Base-by-base conservation (phyloP, 1,140 invertebrate species). In the Papilio polyxenes region DNA sequence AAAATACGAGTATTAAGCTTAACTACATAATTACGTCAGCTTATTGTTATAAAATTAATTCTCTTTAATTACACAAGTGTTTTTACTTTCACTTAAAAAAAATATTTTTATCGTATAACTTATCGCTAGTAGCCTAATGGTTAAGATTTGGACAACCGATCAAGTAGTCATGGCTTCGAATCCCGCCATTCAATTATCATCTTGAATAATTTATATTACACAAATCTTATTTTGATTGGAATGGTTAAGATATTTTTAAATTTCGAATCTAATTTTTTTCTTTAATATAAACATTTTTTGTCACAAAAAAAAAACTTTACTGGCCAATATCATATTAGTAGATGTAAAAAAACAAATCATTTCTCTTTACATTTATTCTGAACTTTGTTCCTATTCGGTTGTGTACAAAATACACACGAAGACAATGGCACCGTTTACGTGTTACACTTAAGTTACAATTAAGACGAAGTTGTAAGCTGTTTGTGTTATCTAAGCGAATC, bases 401-500 rank as follows among this genome's bases (percentile, higher is more conserved):
- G 5, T 37, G 5, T 37, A 40, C 31, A 72, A 75, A 49, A 75
- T 49, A 9, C 15, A 20, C 10, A 49, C 2, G 49, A 75, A 49
- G 9, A 75, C 74, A 75, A 75, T 75, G 44, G 44, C 2, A 75
- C 74, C 49, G 20, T 75, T 48, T 20, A 75, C 44, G n/a, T 44
- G 44, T 49, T n/a, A n/a, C 23, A 31, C 40, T 75, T 37, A 40
- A 72, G 65, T 72, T 72, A 72, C 65, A 37, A 72, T 37, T 72
- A 72, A 72, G 65, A 37, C 23, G 65, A 37, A 72, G 65, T 15
- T 72, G 65, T 72, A 37, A 37, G 11, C 65, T 31, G 65, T 37
- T 72, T 37, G 59, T 20, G 37, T 72, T 72, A 72, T 72, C 65
- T 72, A 40, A 72, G 31, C 17, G 65, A 72, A 72, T 72, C 65